Evolutionary conservation across 2,888 invertebrate genomes (phyloP), one percentile per base, ranked within the genome.

Genomic region (Orchesella flavescens): DNA sequence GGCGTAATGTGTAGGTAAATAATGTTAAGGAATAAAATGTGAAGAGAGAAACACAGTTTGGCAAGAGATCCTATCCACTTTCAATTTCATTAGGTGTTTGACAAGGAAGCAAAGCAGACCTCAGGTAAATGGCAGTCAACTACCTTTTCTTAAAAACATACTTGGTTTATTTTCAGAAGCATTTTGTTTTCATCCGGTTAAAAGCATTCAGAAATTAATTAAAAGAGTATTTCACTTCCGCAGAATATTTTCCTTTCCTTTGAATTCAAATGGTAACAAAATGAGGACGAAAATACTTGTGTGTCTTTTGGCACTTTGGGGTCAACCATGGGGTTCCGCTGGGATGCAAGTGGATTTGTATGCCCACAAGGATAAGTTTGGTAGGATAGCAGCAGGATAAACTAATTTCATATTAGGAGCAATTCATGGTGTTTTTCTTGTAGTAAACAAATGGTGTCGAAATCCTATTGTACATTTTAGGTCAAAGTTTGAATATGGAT

Each of bases 281-380:
- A 81, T 81, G 81, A 81, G 75, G 49, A 49, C 80, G 46, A 66
- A 66, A 66, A 23, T 75, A 15, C 23, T 81, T 34, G 68, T 75
- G 74, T 69, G 61, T 57, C 63, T 81, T 0, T 43, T 81, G 81
- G 75, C 81, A 75, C 59, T 84, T 65, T 74, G 66, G 80, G 21
- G 21, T 65, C 34, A 66, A 77, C 72, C 71, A 69, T 69, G 81
- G 81, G 59, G 24, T 12, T 34, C 69, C 15, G 19, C 23, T 9
- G 78, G 75, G 19, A 86, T 86, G 86, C 65, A 76, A 21, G 84
- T 86, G 19, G 86, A 86, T 55, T 34, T 86, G 17, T 86, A 73
- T 75, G 84, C 82, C 46, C 86, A 86, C 69, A 86, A 86, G 83
- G 86, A 86, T 23, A 86, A 83, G 68, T 86, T 83, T 63, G 86